phyloP scores from a whole-genome alignment of 2,888 invertebrate species.

The Imbricaverruca yamaguchii region DNA sequence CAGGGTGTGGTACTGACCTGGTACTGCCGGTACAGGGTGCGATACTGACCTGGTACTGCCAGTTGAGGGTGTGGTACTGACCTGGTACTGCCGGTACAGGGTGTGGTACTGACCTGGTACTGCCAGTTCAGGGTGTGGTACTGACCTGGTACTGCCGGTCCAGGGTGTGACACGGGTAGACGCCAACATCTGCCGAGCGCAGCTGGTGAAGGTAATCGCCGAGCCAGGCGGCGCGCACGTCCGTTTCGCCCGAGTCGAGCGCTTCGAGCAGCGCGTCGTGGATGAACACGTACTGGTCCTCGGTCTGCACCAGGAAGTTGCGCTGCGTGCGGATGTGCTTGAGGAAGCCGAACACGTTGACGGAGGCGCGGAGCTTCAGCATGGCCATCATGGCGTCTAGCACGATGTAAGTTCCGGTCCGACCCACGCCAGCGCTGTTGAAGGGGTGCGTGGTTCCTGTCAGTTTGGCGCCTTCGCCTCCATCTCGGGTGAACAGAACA shows the following conservation, averaged over 20 bases:
- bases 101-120: background rate
- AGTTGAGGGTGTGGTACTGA: too few species aligned
- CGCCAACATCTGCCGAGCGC: slow-evolving; percentile 30
- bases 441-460: too few species aligned
- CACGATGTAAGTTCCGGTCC: slow-evolving; percentile 90
- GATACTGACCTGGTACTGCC: too few species aligned
- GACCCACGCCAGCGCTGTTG: slow-evolving; percentile 46
- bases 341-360: slow-evolving; percentile 86
- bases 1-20: too few species aligned
- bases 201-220: background rate
- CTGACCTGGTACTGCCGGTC: slow-evolving; percentile 64
- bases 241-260: slow-evolving; percentile 79
- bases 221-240: slow-evolving; percentile 38
- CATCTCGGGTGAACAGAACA: too few species aligned
- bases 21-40: too few species aligned
- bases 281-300: slow-evolving; percentile 97
- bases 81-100: too few species aligned
- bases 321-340: slow-evolving; percentile 77
- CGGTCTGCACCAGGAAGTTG: slow-evolving; percentile 94
- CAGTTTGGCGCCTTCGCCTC: too few species aligned
- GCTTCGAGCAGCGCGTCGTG: slow-evolving; percentile 92
- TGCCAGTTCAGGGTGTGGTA: background rate
- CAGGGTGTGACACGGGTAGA: slow-evolving; percentile 41
- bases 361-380: slow-evolving; percentile 70
- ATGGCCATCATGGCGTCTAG: slow-evolving; percentile 91